Evolutionary conservation across 2,113 vertebrate species (phyloP).

Genomic region (Sardina pilchardus): DNA sequence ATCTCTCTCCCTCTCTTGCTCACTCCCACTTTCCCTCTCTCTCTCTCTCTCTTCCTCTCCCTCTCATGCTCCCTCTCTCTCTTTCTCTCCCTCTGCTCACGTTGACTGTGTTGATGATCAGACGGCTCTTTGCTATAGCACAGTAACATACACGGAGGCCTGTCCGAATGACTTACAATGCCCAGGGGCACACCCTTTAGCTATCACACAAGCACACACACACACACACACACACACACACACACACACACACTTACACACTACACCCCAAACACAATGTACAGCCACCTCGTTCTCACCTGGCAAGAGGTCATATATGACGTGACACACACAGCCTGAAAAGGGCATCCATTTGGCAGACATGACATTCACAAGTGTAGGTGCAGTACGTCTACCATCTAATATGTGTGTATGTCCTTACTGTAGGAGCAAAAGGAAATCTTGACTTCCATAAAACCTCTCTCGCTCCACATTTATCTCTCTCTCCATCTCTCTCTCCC

Average conservation of each 20-base stretch:
- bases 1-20: slow-evolving; percentile 39
- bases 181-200: slow-evolving; percentile 15
- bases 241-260: background rate
- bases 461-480: background rate
- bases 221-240: slow-evolving; percentile 13
- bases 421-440: no score
- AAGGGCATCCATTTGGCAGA: no score
- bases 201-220: slow-evolving; percentile 23
- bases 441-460: background rate
- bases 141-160: slow-evolving; percentile 2
- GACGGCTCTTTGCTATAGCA: slow-evolving; percentile 20
- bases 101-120: background rate
- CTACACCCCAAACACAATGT: background rate
- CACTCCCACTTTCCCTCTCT: slow-evolving; percentile 45
- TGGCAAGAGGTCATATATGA: no score
- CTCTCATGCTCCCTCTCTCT: slow-evolving; percentile 50
- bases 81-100: slow-evolving; percentile 44
- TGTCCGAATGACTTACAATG: slow-evolving; percentile 28
- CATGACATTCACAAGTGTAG: no score
- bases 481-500: background rate
- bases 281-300: background rate
- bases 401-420: no score
- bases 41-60: slow-evolving; percentile 14
- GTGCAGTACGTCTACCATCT: no score
- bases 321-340: background rate